These are phyloP conservation scores for Adelges cooleyi DNA, from an alignment of 1,140 invertebrate species.

Conservation along the genomic window DNA sequence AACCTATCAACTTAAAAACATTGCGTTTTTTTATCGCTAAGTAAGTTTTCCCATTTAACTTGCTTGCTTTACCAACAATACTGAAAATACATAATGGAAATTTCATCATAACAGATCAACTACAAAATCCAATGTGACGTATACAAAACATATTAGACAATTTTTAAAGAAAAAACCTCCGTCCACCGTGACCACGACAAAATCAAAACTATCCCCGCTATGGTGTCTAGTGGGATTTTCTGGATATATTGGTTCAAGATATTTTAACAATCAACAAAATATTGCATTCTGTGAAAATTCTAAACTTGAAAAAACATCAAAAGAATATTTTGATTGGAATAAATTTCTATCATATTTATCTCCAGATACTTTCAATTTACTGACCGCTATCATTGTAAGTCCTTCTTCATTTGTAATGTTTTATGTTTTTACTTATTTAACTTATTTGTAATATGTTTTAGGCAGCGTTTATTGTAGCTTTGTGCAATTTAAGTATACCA, in stretches of 20 bases:
- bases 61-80: no score
- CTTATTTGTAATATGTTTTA: slow-evolving; percentile 40
- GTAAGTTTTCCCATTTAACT: no score
- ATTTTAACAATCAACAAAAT: not conserved
- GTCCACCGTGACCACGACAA: no score
- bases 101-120: no score
- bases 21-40: not conserved
- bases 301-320: not conserved
- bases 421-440: slow-evolving; percentile 19
- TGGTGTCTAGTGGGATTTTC: not conserved
- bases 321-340: slow-evolving; percentile 45
- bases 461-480: slow-evolving; percentile 66
- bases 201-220: not conserved
- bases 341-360: slow-evolving; percentile 51
- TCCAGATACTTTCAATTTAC: slow-evolving; percentile 45
- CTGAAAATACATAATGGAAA: no score
- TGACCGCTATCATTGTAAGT: slow-evolving; percentile 46
- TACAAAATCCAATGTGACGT: no score
- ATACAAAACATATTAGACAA: no score
- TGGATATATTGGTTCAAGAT: slow-evolving; percentile 1
- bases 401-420: not conserved
- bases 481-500: slow-evolving; percentile 72
- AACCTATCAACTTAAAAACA: not conserved
- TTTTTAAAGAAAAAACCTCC: no score
- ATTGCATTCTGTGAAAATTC: not conserved